Evolutionary conservation across 2,888 invertebrate species (phyloP).

Genomic region (Pseudococcus longispinus): DNA sequence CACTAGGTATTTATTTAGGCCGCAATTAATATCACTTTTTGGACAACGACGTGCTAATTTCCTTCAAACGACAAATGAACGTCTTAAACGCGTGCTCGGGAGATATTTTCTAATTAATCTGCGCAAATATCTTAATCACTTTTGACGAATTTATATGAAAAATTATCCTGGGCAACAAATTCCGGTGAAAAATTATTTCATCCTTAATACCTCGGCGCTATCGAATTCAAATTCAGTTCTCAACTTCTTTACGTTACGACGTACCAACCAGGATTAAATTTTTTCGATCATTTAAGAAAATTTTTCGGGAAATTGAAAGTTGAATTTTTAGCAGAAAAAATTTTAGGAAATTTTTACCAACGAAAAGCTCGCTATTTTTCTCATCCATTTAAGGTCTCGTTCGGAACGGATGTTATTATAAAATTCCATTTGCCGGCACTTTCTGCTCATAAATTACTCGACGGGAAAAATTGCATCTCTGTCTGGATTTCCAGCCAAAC

Average conservation of each 20-base stretch:
- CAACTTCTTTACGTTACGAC: too few species aligned
- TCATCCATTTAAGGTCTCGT: background rate
- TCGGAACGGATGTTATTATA: background rate
- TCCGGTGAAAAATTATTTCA: background rate
- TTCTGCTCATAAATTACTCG: slow-evolving; percentile 13
- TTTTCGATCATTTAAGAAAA: too few species aligned
- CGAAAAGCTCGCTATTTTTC: background rate
- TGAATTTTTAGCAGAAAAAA: background rate
- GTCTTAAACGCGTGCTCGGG: background rate
- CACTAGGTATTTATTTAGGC: background rate
- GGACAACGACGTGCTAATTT: background rate
- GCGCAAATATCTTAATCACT: background rate
- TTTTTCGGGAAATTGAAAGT: background rate
- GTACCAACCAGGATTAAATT: too few species aligned
- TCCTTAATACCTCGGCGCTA: background rate
- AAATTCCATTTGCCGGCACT: background rate
- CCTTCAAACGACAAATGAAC: background rate
- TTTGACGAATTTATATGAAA: slow-evolving; percentile 4
- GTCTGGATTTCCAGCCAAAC: background rate
- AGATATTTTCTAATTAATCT: background rate
- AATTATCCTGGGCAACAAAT: background rate
- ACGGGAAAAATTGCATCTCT: background rate
- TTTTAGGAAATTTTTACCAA: background rate
- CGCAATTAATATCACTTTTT: background rate
- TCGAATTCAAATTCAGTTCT: too few species aligned